Percentiles rank a stretch among this genome's conserved stretches.
phyloP scores from a whole-genome alignment of 1,140 invertebrate species.

The Thaumatotibia leucotreta region DNA sequence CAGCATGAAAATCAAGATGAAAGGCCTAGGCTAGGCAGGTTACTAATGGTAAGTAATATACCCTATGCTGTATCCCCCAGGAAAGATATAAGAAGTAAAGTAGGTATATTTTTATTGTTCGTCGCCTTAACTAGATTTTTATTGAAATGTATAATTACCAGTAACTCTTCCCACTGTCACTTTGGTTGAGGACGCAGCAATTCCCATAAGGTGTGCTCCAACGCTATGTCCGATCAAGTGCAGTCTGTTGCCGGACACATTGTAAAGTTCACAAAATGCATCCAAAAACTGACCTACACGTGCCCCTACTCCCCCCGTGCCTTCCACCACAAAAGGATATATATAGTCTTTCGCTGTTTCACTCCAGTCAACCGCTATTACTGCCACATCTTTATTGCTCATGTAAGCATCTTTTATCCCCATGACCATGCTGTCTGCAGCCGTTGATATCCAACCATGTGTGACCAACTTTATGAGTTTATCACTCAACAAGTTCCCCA shows the following conservation, averaged over 20 bases:
- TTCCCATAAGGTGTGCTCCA: conserved; percentile 90
- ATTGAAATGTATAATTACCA: conserved; percentile 32
- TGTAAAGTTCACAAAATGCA: conserved; percentile 72
- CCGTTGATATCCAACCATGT: conserved; percentile 36
- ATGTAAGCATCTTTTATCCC: conserved; percentile 30
- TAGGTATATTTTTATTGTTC: too few species aligned
- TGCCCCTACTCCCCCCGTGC: conserved; percentile 76
- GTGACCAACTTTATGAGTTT: conserved; percentile 31
- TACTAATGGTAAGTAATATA: too few species aligned
- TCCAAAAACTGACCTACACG: conserved; percentile 78
- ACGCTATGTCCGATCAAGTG: conserved; percentile 87
- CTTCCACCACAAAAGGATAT: conserved; percentile 78
- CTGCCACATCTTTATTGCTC: conserved; percentile 21
- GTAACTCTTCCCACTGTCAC: conserved; percentile 78
- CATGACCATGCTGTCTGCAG: conserved; percentile 18
- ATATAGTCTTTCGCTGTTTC: conserved; percentile 77
- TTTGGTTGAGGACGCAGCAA: conserved; percentile 79
- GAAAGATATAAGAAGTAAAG: too few species aligned
- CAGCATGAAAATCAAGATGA: too few species aligned
- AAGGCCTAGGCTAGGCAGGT: too few species aligned
- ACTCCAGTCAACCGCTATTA: conserved; percentile 79
- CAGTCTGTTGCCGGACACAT: conserved; percentile 71
- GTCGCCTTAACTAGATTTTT: too few species aligned
- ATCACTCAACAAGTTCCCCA: conserved; percentile 2
- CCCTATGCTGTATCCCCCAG: too few species aligned